Conservation (phyloP, 1,140 invertebrate species). For the Hylaeus volcanicus region DNA sequence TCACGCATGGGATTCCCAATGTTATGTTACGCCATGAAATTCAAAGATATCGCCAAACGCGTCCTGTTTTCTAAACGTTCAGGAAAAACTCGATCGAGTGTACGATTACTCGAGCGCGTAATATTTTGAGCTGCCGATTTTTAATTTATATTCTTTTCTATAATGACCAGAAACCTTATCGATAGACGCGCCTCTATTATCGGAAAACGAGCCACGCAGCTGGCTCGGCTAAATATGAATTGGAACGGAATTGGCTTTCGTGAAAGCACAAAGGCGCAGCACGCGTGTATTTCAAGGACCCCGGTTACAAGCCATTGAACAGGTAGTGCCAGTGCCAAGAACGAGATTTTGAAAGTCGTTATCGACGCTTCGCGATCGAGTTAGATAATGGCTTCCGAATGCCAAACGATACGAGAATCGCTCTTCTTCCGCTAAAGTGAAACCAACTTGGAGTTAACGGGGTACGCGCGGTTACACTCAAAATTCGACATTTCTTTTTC, state of each 20-base stretch:
- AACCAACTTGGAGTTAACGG: background rate
- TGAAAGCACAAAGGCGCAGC: slow-evolving; percentile 22
- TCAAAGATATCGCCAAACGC: too few species aligned
- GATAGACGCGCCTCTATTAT: too few species aligned
- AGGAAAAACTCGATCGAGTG: too few species aligned
- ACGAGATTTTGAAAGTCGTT: slow-evolving; percentile 41
- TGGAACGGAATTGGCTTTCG: background rate
- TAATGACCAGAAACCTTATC: too few species aligned
- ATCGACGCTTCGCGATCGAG: slow-evolving; percentile 7
- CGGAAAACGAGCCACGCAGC: background rate
- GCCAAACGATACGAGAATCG: background rate
- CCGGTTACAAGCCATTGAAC: slow-evolving; percentile 21
- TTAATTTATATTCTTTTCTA: too few species aligned
- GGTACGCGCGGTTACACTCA: background rate
- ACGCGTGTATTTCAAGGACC: slow-evolving; percentile 18
- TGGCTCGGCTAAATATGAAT: background rate
- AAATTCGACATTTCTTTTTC: too few species aligned
- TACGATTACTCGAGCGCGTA: too few species aligned
- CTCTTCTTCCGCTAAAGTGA: slow-evolving; percentile 14
- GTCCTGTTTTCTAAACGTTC: too few species aligned
- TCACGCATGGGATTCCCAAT: too few species aligned
- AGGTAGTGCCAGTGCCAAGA: slow-evolving; percentile 25
- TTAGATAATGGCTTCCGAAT: slow-evolving; percentile 27
- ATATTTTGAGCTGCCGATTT: too few species aligned
- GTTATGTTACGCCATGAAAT: too few species aligned